Evolutionary conservation across 2,888 invertebrate genomes (phyloP).

Genomic region (Lycaena phlaeas): DNA sequence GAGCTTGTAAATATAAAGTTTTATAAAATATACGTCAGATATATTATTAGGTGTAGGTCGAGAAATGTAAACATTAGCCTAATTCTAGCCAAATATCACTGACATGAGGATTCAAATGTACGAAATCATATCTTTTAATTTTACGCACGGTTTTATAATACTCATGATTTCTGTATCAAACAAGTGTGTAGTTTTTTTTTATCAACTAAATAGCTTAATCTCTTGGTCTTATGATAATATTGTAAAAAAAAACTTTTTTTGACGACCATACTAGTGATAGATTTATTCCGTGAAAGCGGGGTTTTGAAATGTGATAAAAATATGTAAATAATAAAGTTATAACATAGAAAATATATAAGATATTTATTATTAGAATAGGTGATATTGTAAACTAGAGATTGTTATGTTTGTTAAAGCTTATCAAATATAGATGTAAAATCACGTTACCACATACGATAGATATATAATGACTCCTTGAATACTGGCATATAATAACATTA

Average conservation of each 20-base stretch:
- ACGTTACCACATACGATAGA: too few species aligned
- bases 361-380: slow-evolving; percentile 35
- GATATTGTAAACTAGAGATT: slow-evolving; percentile 38
- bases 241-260: too few species aligned
- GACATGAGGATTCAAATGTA: too few species aligned
- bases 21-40: slow-evolving; percentile 18
- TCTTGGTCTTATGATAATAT: too few species aligned
- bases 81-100: neutral
- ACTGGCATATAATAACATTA: too few species aligned
- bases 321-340: slow-evolving; percentile 54
- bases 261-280: slow-evolving; percentile 3
- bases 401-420: slow-evolving; percentile 61
- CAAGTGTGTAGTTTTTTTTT: too few species aligned
- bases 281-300: slow-evolving; percentile 30
- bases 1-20: slow-evolving; percentile 55
- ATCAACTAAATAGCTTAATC: too few species aligned
- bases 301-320: slow-evolving; percentile 66
- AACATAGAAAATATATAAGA: slow-evolving; percentile 33
- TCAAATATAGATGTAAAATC: slow-evolving; percentile 23
- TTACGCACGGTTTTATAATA: too few species aligned
- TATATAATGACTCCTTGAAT: too few species aligned
- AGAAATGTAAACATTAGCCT: neutral
- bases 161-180: too few species aligned
- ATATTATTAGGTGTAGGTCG: slow-evolving; percentile 3
- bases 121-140: too few species aligned